Evolutionary conservation across 2,888 invertebrate species (phyloP).

Genomic region (Drosophila neutralis): DNA sequence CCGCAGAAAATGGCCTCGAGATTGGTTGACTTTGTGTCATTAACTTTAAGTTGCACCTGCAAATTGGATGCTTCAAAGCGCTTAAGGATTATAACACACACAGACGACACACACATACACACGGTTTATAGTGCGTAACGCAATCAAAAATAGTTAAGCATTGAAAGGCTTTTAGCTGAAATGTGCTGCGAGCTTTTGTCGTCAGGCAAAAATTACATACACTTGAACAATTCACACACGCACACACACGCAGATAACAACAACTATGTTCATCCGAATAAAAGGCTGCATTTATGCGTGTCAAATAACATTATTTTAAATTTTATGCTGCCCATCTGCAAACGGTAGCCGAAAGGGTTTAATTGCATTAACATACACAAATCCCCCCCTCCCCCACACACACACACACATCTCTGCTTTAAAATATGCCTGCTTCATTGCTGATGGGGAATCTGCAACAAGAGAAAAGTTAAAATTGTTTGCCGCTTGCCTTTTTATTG

Average conservation of each 20-base stretch:
- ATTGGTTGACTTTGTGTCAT: slow-evolving; percentile 62
- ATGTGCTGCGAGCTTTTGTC: slow-evolving; percentile 40
- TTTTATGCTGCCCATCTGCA: slow-evolving; percentile 33
- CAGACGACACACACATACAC: slow-evolving; percentile 6
- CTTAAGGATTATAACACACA: slow-evolving; percentile 37
- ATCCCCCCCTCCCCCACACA: not conserved
- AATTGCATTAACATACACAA: slow-evolving; percentile 18
- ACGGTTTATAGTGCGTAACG: slow-evolving; percentile 70
- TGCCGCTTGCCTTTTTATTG: slow-evolving; percentile 31
- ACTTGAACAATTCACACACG: not conserved
- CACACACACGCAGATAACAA: not conserved
- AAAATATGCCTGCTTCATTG: slow-evolving; percentile 12
- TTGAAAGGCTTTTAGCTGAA: slow-evolving; percentile 76
- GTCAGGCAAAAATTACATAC: slow-evolving; percentile 46
- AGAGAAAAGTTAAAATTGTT: slow-evolving; percentile 58
- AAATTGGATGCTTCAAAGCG: slow-evolving; percentile 49
- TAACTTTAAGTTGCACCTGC: slow-evolving; percentile 60
- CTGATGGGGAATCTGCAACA: slow-evolving; percentile 6
- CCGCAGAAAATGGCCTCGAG: slow-evolving; percentile 26
- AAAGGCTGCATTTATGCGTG: slow-evolving; percentile 7
- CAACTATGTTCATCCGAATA: not conserved
- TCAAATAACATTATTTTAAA: slow-evolving; percentile 44
- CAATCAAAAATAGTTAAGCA: slow-evolving; percentile 74
- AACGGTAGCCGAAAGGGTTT: slow-evolving; percentile 18
- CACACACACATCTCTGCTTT: not conserved